phyloP scores from a whole-genome alignment of 2,797 vertebrate species.

The Epinephelus malabaricus region DNA sequence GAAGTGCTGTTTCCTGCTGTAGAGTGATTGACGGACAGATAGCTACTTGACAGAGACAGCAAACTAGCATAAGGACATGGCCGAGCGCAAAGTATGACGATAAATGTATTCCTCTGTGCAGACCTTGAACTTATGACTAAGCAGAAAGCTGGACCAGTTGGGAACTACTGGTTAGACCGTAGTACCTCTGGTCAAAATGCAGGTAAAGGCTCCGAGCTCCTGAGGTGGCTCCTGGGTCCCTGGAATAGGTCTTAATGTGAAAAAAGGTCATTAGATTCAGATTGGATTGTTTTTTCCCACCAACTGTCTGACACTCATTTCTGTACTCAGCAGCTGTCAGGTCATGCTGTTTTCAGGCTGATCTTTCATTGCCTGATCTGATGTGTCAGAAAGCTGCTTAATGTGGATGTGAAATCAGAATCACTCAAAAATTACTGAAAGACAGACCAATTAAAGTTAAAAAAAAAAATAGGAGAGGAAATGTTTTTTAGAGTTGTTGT shows the following conservation, averaged over 20 bases:
- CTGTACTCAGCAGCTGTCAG: background rate
- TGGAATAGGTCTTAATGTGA: conserved; percentile 3
- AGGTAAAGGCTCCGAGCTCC: no score
- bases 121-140: no score
- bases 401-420: background rate
- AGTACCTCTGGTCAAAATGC: no score
- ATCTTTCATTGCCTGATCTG: background rate
- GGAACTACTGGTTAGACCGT: no score
- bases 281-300: background rate
- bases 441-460: background rate
- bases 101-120: no score
- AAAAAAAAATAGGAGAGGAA: background rate
- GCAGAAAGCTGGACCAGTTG: no score
- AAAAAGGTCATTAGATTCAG: conserved; percentile 14
- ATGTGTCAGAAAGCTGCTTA: background rate
- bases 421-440: background rate
- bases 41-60: no score
- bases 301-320: background rate
- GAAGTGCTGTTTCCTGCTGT: no score
- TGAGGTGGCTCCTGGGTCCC: no score
- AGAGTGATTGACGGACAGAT: no score
- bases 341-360: background rate
- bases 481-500: background rate
- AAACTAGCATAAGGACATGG: no score
- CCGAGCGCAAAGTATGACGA: no score